Conservation (phyloP, 2,888 invertebrate species). For the Stenotaenia linearis region DNA sequence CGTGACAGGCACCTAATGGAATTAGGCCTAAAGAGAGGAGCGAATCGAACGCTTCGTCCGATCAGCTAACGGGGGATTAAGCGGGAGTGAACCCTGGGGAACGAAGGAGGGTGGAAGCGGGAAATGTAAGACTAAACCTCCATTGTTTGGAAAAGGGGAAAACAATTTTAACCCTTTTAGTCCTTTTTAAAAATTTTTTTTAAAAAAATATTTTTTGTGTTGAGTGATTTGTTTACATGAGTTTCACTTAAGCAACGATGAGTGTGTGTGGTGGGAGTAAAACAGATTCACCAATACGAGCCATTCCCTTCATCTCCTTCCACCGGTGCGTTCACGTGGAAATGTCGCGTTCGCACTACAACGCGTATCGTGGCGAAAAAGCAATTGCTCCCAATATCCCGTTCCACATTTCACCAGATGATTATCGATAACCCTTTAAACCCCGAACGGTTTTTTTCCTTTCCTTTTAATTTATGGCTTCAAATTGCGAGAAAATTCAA, state of each 20-base stretch:
- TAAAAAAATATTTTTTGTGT: too few relatives aligned
- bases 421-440: neutral
- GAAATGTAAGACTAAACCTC: neutral
- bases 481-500: neutral
- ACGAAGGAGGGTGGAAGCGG: neutral
- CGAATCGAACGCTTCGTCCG: neutral
- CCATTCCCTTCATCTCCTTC: neutral
- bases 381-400: neutral
- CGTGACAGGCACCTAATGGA: conserved; percentile 6
- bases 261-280: neutral
- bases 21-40: neutral
- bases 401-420: neutral
- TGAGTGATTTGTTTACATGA: neutral
- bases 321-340: neutral
- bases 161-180: neutral
- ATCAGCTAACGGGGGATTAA: conserved; percentile 1
- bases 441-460: neutral
- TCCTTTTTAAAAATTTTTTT: neutral
- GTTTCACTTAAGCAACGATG: neutral
- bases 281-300: neutral
- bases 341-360: conserved; percentile 1
- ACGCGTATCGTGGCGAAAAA: neutral
- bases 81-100: neutral
- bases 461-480: neutral
- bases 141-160: neutral